Conservation (phyloP, 2,888 invertebrate genomes). For the Sinelater perroti region DNA sequence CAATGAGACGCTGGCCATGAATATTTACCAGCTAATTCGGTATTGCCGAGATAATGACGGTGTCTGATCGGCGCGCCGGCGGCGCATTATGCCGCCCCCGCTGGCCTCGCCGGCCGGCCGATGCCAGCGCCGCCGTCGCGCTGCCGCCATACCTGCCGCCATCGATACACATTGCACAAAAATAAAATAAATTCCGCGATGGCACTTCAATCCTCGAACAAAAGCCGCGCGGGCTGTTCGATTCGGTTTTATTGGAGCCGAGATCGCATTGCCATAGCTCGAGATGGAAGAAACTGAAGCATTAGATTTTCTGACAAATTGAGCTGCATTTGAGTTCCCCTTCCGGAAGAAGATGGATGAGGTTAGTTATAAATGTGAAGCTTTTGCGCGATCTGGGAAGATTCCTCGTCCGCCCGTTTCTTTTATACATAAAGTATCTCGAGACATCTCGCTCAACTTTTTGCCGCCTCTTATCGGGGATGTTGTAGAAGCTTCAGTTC, state of each 20-base stretch:
- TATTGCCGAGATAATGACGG: conserved; percentile 57
- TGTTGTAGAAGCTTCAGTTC: conserved; percentile 61
- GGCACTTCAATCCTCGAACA: conserved; percentile 45
- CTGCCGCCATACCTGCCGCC: conserved; percentile 26
- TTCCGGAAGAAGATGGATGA: conserved; percentile 63
- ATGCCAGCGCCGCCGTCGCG: conserved; percentile 18
- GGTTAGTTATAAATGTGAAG: conserved; percentile 66
- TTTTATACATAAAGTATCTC: conserved; percentile 61
- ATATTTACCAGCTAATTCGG: conserved; percentile 59
- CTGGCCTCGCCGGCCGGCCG: conserved; percentile 36
- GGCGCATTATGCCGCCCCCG: conserved; percentile 53
- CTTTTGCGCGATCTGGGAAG: conserved; percentile 62
- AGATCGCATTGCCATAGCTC: conserved; percentile 43
- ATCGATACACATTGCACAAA: conserved; percentile 39
- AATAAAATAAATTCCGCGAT: conserved; percentile 46
- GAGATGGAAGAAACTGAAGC: conserved; percentile 50
- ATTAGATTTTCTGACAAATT: conserved; percentile 65
- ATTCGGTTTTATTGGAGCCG: conserved; percentile 48
- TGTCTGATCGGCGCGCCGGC: conserved; percentile 51
- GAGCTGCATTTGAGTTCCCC: conserved; percentile 63
- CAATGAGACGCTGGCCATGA: conserved; percentile 63
- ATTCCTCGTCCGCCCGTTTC: conserved; percentile 59
- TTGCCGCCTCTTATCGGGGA: conserved; percentile 59
- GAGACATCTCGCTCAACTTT: conserved; percentile 56
- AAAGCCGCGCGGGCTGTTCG: conserved; percentile 44